Evolutionary conservation across 64 coral and sea anemone species (phyloP).

Genomic region (Pocillopora verrucosa): DNA sequence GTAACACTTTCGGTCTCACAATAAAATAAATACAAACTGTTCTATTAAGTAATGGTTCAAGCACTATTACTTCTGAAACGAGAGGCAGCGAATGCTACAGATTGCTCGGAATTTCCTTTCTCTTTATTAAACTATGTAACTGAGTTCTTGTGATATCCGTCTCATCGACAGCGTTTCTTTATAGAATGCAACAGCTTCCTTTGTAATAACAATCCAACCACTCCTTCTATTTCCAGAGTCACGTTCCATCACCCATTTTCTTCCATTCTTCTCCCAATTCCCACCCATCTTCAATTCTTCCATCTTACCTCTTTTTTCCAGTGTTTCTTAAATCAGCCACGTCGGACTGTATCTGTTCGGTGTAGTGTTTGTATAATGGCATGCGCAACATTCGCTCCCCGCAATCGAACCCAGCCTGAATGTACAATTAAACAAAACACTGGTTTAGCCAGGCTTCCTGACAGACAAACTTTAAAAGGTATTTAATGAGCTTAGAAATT

Average conservation of each 20-base stretch:
- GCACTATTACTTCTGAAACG: no score
- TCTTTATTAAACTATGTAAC: no score
- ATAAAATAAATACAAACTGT: no score
- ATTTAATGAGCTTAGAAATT: no score
- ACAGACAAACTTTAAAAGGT: background rate
- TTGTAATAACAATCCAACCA: background rate
- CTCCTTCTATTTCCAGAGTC: background rate
- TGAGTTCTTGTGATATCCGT: no score
- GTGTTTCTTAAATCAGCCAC: slow-evolving; percentile 86
- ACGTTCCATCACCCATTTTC: background rate
- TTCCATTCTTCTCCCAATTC: background rate
- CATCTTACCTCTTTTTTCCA: slow-evolving; percentile 80
- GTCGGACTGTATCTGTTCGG: slow-evolving; percentile 82
- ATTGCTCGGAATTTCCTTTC: no score
- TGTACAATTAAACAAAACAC: slow-evolving; percentile 8
- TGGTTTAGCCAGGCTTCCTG: background rate
- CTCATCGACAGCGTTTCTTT: no score
- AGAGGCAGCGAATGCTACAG: no score
- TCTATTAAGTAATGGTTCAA: no score
- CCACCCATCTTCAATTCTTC: background rate
- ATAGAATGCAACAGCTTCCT: no score
- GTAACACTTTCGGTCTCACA: no score
- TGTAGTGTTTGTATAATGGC: slow-evolving; percentile 91
- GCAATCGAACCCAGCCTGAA: slow-evolving; percentile 78
- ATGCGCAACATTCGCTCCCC: slow-evolving; percentile 93